phyloP scores from a whole-genome alignment of 2,888 invertebrate species.

The Tanytarsus gracilentus region DNA sequence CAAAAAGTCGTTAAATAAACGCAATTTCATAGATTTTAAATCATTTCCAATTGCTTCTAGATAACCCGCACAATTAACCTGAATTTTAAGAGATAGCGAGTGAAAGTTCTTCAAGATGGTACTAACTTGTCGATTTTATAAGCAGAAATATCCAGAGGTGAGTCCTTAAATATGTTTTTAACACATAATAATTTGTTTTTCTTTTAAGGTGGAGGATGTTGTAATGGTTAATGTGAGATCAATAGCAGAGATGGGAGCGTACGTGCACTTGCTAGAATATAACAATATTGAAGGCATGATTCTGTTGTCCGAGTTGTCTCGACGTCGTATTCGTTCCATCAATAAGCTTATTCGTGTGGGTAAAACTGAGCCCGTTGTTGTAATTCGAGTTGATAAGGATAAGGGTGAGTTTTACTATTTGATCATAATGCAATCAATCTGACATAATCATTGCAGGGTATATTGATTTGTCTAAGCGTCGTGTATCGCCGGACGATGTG shows the following conservation, averaged over 20 bases:
- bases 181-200: background rate
- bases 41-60: background rate
- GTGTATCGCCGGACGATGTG: slow-evolving; percentile 96
- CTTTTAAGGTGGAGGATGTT: slow-evolving; percentile 76
- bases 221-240: slow-evolving; percentile 98
- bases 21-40: background rate
- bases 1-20: too few species aligned
- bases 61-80: slow-evolving; percentile 14
- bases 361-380: slow-evolving; percentile 97
- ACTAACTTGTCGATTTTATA: slow-evolving; percentile 92
- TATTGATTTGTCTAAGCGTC: slow-evolving; percentile 97
- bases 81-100: slow-evolving; percentile 5
- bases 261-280: slow-evolving; percentile 94
- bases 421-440: background rate
- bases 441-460: slow-evolving; percentile 57
- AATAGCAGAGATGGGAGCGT: slow-evolving; percentile 99
- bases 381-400: slow-evolving; percentile 98
- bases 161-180: background rate
- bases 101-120: slow-evolving; percentile 55
- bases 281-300: slow-evolving; percentile 99
- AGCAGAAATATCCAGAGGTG: slow-evolving; percentile 88
- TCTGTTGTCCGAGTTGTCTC: slow-evolving; percentile 90
- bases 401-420: slow-evolving; percentile 58
- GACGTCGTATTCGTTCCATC: slow-evolving; percentile 97
- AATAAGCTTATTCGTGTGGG: slow-evolving; percentile 98